Conservation (phyloP, 2,113 vertebrate genomes). For the Notothenia coriiceps region DNA sequence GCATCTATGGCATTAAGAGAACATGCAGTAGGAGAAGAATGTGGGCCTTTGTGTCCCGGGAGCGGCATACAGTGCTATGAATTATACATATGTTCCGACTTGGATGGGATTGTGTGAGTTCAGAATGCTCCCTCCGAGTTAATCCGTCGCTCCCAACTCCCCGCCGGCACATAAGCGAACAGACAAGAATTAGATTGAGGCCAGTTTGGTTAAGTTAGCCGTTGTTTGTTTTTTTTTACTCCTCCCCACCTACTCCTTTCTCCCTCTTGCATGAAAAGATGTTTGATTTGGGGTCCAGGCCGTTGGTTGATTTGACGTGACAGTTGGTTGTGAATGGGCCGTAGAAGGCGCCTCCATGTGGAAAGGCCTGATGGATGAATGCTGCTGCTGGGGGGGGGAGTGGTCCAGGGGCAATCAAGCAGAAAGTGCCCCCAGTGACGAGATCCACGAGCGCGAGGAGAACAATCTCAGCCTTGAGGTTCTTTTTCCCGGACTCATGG, state of each 20-base stretch:
- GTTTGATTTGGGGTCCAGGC: constrained; percentile 74
- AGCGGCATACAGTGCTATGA: constrained; percentile 71
- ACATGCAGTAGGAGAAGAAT: constrained; percentile 55
- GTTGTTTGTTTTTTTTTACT: constrained; percentile 28
- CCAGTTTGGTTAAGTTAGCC: constrained; percentile 78
- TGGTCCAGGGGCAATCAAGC: constrained; percentile 79
- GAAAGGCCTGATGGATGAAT: constrained; percentile 79
- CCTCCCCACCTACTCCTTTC: constrained; percentile 54
- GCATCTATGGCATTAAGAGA: constrained; percentile 51
- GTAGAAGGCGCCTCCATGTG: constrained; percentile 76
- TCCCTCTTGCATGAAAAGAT: constrained; percentile 67
- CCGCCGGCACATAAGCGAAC: constrained; percentile 59
- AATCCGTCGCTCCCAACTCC: constrained; percentile 68
- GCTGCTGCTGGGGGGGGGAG: constrained; percentile 61
- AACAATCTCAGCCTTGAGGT: constrained; percentile 76
- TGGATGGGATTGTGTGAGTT: constrained; percentile 66
- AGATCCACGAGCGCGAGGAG: constrained; percentile 70
- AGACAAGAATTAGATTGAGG: constrained; percentile 69
- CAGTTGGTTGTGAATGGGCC: constrained; percentile 78
- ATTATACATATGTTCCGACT: constrained; percentile 76
- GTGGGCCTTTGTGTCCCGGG: constrained; percentile 41
- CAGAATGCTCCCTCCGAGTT: constrained; percentile 70
- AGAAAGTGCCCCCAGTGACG: constrained; percentile 72
- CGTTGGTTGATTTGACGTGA: constrained; percentile 78
- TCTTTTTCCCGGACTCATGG: constrained; percentile 59